These are phyloP conservation scores for Galago senegalensis DNA, from an alignment of 2,797 vertebrate species.

Conservation along the genomic window DNA sequence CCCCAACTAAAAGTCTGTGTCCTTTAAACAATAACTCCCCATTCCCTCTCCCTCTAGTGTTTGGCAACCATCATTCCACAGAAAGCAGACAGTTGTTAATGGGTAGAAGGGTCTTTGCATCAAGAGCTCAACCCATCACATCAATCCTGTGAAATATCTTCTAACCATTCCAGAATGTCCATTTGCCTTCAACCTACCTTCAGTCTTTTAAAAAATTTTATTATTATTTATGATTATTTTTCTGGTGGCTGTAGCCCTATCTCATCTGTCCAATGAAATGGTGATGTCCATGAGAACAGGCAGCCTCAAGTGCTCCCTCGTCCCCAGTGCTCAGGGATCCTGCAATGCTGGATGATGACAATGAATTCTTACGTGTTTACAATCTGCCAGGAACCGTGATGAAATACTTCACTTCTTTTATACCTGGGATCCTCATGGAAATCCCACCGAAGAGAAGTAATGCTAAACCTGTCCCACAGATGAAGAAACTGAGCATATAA, in stretches of 20 bases:
- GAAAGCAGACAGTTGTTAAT: background rate
- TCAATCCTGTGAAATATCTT: background rate
- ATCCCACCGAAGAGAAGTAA: background rate
- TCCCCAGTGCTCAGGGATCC: background rate
- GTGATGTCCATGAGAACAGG: background rate
- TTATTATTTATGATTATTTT: too few relatives aligned
- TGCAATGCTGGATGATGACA: too few relatives aligned
- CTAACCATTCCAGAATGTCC: rapidly evolving
- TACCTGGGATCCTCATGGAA: background rate
- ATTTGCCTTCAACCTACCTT: background rate
- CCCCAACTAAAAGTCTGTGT: background rate
- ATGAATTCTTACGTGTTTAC: background rate
- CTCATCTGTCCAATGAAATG: background rate
- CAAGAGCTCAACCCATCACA: background rate
- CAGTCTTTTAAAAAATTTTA: background rate
- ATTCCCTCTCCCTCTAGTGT: background rate
- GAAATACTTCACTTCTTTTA: background rate
- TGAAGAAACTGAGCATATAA: background rate
- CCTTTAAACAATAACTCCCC: background rate
- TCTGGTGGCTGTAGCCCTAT: background rate
- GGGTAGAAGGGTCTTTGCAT: background rate
- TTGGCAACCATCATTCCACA: background rate
- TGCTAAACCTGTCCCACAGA: background rate
- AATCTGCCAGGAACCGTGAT: background rate
- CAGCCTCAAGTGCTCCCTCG: background rate